Evolutionary conservation across 2,797 vertebrate genomes (phyloP), one percentile per base, ranked within the genome.

Genomic region (Paedocypris micromegethes): DNA sequence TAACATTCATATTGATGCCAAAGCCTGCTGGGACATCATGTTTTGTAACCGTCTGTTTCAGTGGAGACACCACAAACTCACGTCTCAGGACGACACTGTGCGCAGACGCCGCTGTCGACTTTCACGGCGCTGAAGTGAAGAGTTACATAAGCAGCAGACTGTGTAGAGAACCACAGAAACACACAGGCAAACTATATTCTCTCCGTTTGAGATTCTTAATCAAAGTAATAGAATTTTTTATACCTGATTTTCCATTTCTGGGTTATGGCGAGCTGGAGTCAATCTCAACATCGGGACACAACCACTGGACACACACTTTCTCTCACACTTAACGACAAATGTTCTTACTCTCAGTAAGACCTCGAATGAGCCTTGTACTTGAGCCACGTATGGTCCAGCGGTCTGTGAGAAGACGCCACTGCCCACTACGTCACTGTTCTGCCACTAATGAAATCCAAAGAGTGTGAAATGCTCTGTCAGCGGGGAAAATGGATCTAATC

Each of bases 61-160:
- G 38, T 4, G 23, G 9, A 45, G 51, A 46, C 39, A 57, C 50
- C 8, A 9, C 58, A 43, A 68, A 75, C 63, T 45, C 51, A 55
- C 46, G 76, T 53, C 64, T 48, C 48, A 76, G 58, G 40, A 41
- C 55, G 66, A 63, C 47, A 50, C 43, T 66, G 51, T 23, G 60
- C 39, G 57, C 48, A 38, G 9, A 75, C 54, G 56, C 53, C 74
- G 23, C 78, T 63, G 72, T 76, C 78, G 57, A 68, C 79, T 78
- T 82, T 69, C 64, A 60, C 82, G 76, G 83, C 50, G 38, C 67
- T 73, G 70, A 55, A 58, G 70, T 38, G 38, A 41, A 52, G 42
- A 49, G 37, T 79, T 88, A 86, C 79, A 75, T 83, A 87, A 88
- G 79, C 64, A 76, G 73, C 73, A 57, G 43, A 55, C 37, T 55